These are phyloP conservation scores for Heliconius himera DNA, from an alignment of 1,140 invertebrate genomes.

Conservation along the genomic window DNA sequence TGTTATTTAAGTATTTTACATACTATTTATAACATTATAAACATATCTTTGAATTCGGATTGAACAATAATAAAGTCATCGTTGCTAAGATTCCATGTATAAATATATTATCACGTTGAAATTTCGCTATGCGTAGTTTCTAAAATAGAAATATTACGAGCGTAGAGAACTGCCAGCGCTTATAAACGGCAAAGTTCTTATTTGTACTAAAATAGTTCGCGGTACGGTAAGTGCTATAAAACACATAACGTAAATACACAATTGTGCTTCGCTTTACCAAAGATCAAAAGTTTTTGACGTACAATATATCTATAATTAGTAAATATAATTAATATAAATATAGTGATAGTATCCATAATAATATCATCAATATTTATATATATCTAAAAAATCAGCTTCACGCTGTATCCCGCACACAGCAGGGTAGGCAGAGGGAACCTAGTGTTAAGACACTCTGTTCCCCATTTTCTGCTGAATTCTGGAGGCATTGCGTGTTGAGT, in stretches of 20 bases:
- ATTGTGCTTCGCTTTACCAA: constrained; percentile 1
- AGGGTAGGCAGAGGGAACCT: no score
- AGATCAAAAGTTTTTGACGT: not conserved
- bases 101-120: constrained; percentile 2
- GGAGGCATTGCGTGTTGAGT: no score
- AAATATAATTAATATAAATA: not conserved
- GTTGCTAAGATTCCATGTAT: not conserved
- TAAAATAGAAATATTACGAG: constrained; percentile 25
- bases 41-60: not conserved
- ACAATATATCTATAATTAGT: not conserved
- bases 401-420: no score
- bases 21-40: not conserved
- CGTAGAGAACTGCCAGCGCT: constrained; percentile 16
- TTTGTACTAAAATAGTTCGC: constrained; percentile 30
- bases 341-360: not conserved
- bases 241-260: constrained; percentile 26
- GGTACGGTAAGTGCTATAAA: constrained; percentile 26
- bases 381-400: no score
- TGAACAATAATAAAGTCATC: not conserved
- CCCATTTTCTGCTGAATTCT: no score
- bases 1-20: no score
- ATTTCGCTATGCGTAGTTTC: not conserved
- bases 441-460: no score
- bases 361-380: no score
- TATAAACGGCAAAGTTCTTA: constrained; percentile 25